Evolutionary conservation across 2,797 vertebrate genomes (phyloP).

Genomic region (Xenentodon cancila): DNA sequence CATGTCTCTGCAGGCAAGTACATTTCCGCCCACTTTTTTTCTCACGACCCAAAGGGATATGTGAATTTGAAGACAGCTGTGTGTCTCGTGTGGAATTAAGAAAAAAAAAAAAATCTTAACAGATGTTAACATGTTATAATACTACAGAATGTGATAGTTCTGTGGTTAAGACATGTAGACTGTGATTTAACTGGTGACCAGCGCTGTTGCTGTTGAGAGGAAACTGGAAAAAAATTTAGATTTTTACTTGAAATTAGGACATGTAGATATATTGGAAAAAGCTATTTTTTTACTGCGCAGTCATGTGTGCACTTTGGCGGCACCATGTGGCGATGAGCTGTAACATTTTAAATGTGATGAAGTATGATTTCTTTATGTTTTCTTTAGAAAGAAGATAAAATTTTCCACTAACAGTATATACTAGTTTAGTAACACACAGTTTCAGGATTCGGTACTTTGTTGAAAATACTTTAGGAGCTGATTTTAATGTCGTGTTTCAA

Average conservation of each 20-base stretch:
- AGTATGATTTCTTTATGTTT: not conserved
- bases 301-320: constrained; percentile 46
- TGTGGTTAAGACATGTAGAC: constrained; percentile 25
- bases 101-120: constrained; percentile 26
- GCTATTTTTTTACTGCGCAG: not conserved
- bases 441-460: too few relatives aligned
- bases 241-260: constrained; percentile 15
- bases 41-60: constrained; percentile 58
- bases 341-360: not conserved
- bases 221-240: constrained; percentile 5
- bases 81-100: constrained; percentile 20
- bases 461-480: too few relatives aligned
- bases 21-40: constrained; percentile 66
- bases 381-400: not conserved
- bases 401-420: not conserved
- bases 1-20: constrained; percentile 71
- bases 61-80: constrained; percentile 66
- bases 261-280: not conserved
- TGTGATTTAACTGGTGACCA: constrained; percentile 19
- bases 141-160: constrained; percentile 16
- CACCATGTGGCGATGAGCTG: constrained; percentile 45
- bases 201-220: constrained; percentile 18
- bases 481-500: too few relatives aligned
- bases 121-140: constrained; percentile 41
- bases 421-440: too few relatives aligned